Evolutionary conservation across 2,797 vertebrate genomes (phyloP).

Genomic region (Basileuterus tristriatus): DNA sequence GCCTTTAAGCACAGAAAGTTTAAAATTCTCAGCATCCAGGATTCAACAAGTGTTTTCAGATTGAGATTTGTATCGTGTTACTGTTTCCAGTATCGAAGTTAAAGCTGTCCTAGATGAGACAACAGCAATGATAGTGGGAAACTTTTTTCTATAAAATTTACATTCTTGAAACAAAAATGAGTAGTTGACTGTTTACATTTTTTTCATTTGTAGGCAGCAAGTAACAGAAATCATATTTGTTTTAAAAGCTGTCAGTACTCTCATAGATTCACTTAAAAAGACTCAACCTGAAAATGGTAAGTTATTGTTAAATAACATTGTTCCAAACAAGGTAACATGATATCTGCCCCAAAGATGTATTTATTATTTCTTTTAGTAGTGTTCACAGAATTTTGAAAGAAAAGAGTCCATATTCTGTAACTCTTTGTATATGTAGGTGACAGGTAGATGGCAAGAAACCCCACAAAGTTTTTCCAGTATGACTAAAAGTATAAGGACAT

Average conservation of each 20-base stretch:
- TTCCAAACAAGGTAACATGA: neutral
- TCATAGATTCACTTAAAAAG: constrained; percentile 99
- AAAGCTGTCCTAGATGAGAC: neutral
- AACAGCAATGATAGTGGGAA: neutral
- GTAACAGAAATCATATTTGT: constrained; percentile 99
- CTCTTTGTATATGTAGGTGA: neutral
- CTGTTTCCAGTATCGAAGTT: neutral
- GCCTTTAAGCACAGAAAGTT: neutral
- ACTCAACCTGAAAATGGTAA: constrained; percentile 98
- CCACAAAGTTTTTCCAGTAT: neutral
- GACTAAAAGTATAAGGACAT: neutral
- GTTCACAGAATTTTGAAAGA: neutral
- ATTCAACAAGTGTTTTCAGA: neutral
- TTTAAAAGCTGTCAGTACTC: constrained; percentile 97
- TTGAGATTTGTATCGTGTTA: neutral
- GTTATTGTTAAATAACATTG: constrained; percentile 56
- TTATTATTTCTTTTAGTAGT: neutral
- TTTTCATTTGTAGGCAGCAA: constrained; percentile 87
- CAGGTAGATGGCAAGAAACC: neutral
- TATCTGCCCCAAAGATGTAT: neutral
- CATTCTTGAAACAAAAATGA: neutral
- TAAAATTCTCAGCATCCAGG: neutral
- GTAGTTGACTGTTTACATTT: constrained; percentile 36
- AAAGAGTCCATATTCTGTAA: neutral
- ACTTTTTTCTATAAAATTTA: neutral